Base-by-base conservation (phyloP, 2,888 invertebrate species). In the Drosophila nr. fundita region DNA sequence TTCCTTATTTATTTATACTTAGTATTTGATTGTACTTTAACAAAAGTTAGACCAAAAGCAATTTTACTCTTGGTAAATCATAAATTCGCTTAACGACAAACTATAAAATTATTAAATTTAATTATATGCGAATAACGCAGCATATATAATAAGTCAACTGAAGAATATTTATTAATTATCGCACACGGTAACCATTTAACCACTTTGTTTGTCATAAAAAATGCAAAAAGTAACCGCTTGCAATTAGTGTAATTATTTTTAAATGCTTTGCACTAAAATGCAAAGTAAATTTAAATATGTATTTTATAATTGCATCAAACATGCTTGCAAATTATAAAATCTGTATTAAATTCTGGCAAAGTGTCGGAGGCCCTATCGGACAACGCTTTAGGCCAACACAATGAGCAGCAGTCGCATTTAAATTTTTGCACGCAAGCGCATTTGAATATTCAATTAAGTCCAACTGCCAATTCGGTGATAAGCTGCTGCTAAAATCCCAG, bases 371-470 rank as follows among this genome's bases (percentile, higher is more conserved):
- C 11, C 45, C 32, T 42, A 21, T 40, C 30, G 42, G 38, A 18
- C 45, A 7, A 29, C 53, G 34, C 29, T 59, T 67, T 49, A 8
- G 50, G 18, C 52, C 40, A 21, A 21, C 50, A 15, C 65, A 58
- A 42, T 48, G 61, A 58, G 52, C n/a, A 52, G 60, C 21, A 45
- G 42, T 52, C 30, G 36, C 21, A 59, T 58, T 64, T 18, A 36
- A n/a, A 53, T 13, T 45, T 57, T 59, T 64, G 52, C 57, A 65
- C 42, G 63, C 55, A 63, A 68, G 27, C 59, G 53, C 68, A 87
- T 86, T 86, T 87, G 86, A 90, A 88, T 90, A 83, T 90, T 90
- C 83, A 86, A 90, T 90, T 87, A 79, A 78, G 80, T 61, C 70
- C 59, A 88, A 81, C 87, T 83, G 73, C 69, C 90, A 89, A 80